phyloP scores from a whole-genome alignment of 2,113 vertebrate species.

The Ursus arctos region DNA sequence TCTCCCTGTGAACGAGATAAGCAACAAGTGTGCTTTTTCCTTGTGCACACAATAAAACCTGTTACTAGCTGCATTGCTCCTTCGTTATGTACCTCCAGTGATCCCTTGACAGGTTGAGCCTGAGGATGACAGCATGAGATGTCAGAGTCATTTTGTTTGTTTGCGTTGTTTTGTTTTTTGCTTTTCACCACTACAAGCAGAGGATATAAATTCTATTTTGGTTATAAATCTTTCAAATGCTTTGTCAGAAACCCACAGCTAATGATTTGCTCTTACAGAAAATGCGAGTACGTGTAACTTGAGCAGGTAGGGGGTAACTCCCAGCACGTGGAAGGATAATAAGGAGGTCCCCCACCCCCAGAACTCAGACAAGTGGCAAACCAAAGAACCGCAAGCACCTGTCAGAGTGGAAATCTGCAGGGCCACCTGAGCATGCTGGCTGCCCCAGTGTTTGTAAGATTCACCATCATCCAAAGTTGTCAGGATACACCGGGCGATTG shows the following conservation, averaged over 20 bases:
- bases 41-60: rapidly evolving
- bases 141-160: neutral
- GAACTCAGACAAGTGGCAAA: neutral
- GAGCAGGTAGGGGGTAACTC: neutral
- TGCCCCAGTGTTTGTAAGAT: rapidly evolving
- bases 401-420: rapidly evolving
- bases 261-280: neutral
- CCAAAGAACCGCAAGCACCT: neutral
- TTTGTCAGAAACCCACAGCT: neutral
- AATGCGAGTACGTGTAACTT: neutral
- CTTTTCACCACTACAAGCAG: neutral
- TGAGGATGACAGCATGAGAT: rapidly evolving
- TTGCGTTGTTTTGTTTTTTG: neutral
- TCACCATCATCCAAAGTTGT: rapidly evolving
- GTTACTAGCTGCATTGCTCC: neutral
- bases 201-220: neutral
- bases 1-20: neutral
- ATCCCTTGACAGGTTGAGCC: neutral
- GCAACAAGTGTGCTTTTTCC: neutral
- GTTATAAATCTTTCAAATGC: neutral
- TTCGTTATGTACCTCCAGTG: rapidly evolving
- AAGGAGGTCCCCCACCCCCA: neutral
- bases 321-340: neutral
- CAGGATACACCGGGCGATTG: neutral
- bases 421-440: rapidly evolving